Evolutionary conservation across 2,113 vertebrate species (phyloP), one percentile per base, ranked within the genome.

Genomic region (Cynoglossus semilaevis): DNA sequence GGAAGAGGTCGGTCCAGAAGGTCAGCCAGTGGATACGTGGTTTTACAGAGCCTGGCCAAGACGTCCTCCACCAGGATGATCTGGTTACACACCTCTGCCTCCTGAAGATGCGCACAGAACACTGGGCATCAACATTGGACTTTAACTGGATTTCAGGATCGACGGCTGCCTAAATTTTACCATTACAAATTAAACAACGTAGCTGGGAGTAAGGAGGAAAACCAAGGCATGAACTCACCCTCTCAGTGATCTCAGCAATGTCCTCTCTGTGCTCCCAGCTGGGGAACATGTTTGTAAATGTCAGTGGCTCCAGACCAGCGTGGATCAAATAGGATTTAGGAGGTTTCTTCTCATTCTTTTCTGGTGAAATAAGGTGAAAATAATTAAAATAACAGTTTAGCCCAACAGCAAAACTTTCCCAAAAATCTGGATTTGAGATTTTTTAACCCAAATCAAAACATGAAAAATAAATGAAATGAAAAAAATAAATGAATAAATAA

Each of bases 251-350:
- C 77, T 98, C 94, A 0, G 96, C 94, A 1, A 99, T 92, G 48
- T 99, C 97, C 80, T 98, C 96, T 36, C 96, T 84, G 84, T 99
- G 94, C 69, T 99, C 96, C 97, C 97, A 99, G 74, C 94, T 93
- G 74, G 97, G 97, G 58, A 99, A 99, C 96, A 99, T 97, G 80
- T 98, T 99, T 56, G 97, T 99, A 83, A 98, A 99, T 0, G 97
- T 99, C 81, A 99, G 89, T 9, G 97, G 97, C 69, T 99, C 97
- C 57, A 99, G 90, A 7, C 97, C 97, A 1, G 96, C 97, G 5
- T 98, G 95, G 79, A 99, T 96, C 74, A 99, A 89, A 71, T 99
- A 98, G 2, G 97, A 96, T 86, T 97, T 98, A 8, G 92, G 94
- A 7, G 94, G 92, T 43, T 94, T 96, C 90, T 94, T 97, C 51